Evolutionary conservation across 2,797 vertebrate species (phyloP), one percentile per base, ranked within the genome.

Genomic region (Anisognathus igniventris): DNA sequence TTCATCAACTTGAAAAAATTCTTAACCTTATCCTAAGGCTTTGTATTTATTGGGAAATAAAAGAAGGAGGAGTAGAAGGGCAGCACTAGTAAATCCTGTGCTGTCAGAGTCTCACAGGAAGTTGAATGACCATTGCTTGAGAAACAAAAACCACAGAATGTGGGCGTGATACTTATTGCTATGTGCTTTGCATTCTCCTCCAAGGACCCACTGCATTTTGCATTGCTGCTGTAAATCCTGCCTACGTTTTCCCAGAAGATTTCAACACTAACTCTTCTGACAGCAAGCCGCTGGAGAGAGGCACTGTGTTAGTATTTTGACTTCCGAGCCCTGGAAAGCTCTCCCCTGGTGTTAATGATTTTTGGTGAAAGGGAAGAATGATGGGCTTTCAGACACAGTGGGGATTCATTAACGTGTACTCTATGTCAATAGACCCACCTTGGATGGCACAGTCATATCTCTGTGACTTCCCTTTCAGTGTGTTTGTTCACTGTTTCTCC

Each of bases 11-110:
- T 90, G 51, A 94, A 20, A 75, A 76, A 86, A 39, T 88, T 84
- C 62, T 82, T 78, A 92, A 44, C 39, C 57, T 78, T 78, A 90
- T 92, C 75, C 53, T 74, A 83, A 80, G 19, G 57, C 51, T 92
- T 95, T 92, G 70, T 84, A 58, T 95, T 94, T 93, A 53, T 21
- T 95, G 61, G 75, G 86, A 95, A 92, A 82, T 82, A 83, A 76
- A 93, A 93, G 48, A 65, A 85, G 56, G 44, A 79, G 64, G 50
- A 53, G 57, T 76, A 75, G 50, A 79, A 86, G 77, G 71, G 31
- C 84, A 84, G 76, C 56, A 23, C 35, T 85, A 79, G 66, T 88
- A 95, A 84, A 83, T 81, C 62, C 53, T 66, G 78, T 93, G 79
- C 54, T 87, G 74, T 40, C 24, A 37, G 79, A 70, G 39, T 58